These are phyloP conservation scores for Agrochola macilenta DNA, from an alignment of 2,888 invertebrate genomes.

Conservation along the genomic window DNA sequence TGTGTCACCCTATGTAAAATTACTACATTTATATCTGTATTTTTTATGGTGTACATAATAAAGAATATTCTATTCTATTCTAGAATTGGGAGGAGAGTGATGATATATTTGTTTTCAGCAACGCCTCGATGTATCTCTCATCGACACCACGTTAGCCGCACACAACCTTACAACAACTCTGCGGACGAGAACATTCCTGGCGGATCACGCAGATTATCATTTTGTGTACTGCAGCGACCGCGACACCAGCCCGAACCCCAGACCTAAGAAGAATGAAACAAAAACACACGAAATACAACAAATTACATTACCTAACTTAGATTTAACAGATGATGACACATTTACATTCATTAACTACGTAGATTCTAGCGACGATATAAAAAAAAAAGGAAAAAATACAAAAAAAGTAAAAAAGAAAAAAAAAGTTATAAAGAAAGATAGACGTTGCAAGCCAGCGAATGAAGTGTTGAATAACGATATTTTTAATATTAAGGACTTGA, in stretches of 20 bases:
- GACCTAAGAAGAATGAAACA: neutral
- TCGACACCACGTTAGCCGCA: neutral
- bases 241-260: no score
- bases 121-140: neutral
- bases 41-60: no score
- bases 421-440: neutral
- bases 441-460: conserved; percentile 23
- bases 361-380: neutral
- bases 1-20: no score
- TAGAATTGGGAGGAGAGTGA: no score
- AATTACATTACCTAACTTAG: neutral
- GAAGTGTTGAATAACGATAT: conserved; percentile 26
- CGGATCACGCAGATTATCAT: conserved; percentile 4
- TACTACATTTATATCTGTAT: no score
- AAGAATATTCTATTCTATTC: no score
- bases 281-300: neutral
- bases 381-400: neutral
- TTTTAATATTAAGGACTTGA: conserved; percentile 17
- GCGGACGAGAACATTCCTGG: neutral
- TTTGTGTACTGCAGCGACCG: neutral
- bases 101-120: conserved; percentile 17
- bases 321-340: conserved; percentile 13
- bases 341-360: neutral
- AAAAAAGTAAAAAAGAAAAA: neutral
- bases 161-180: neutral